Evolutionary conservation across 1,140 invertebrate species (phyloP), one percentile per base, ranked within the genome.

Genomic region (Drosophila ogumai): DNA sequence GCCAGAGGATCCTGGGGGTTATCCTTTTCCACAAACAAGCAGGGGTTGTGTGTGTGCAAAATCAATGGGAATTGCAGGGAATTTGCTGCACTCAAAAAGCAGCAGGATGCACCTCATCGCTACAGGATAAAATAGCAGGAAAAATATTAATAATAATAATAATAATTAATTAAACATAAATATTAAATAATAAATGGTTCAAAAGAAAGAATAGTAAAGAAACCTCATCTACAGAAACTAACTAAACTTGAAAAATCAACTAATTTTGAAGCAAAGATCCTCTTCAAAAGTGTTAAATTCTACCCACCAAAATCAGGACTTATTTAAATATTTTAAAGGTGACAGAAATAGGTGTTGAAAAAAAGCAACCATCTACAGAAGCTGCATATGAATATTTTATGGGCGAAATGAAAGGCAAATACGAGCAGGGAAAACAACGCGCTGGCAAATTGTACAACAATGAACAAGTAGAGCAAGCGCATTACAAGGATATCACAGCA

Each of bases 341-440:
- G 17, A 36, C 47, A 22, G 8, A 7, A 9, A 38, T 22, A 47
- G 47, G 64, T 71, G 40, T 68, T 44, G 41, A 46, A 63, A 44
- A 52, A 34, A 34, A 38, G 41, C 47, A 60, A 56, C 71, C 49
- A 69, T 38, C 65, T 28, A 19, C 66, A 58, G 34, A 22, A 59
- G 67, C 50, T 47, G 64, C 75, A 69, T 79, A 82, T 84, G 81
- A 79, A 84, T 85, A 85, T 84, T 76, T 84, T 80, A 84, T 73
- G 31, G 40, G 55, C 28, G 65, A 68, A 87, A 82, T 86, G 82
- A 86, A 87, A 87, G 64, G 79, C 72, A 88, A 87, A 87, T 79
- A 87, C 50, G 49, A 57, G 25, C 63, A 74, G 34, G 63, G 63
- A 75, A 79, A 84, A 56, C 74, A 71, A 59, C 34, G 61, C 44